These are phyloP conservation scores for Synergus gifuensis DNA, from an alignment of 2,888 invertebrate species.

Conservation along the genomic window DNA sequence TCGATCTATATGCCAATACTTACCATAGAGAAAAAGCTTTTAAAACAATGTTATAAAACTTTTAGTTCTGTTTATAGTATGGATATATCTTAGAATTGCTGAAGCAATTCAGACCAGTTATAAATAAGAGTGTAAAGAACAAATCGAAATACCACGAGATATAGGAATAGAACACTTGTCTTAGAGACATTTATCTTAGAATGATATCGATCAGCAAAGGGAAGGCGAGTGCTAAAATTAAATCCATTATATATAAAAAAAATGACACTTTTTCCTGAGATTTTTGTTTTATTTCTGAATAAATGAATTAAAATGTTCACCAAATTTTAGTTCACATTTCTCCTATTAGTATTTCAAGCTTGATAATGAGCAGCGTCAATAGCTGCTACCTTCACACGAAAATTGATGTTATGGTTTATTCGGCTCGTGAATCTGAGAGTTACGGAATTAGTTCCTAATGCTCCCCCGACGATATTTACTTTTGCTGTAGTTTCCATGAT, in stretches of 20 bases:
- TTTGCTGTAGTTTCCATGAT: too few relatives aligned
- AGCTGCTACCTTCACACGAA: not conserved
- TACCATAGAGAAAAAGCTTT: too few relatives aligned
- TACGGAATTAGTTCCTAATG: not conserved
- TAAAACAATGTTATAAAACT: not conserved
- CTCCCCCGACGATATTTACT: not conserved
- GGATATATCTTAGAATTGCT: not conserved
- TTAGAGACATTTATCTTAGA: not conserved
- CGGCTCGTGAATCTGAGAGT: not conserved
- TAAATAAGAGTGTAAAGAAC: conserved; percentile 27
- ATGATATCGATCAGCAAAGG: not conserved
- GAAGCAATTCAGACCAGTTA: conserved; percentile 1
- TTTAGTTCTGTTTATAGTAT: not conserved
- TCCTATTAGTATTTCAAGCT: too few relatives aligned
- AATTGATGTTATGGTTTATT: not conserved
- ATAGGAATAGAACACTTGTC: not conserved
- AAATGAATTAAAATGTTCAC: not conserved
- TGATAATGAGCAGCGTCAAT: not conserved
- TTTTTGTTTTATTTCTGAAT: not conserved
- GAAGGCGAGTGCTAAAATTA: not conserved
- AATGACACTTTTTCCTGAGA: not conserved
- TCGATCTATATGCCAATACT: not conserved
- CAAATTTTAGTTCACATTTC: too few relatives aligned
- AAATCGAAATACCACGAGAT: not conserved
- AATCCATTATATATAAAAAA: not conserved